A percentile compares a stretch with the other conserved stretches of the same genome.
phyloP scores from a whole-genome alignment of 2,888 invertebrate species.

The Tetramorium bicarinatum region DNA sequence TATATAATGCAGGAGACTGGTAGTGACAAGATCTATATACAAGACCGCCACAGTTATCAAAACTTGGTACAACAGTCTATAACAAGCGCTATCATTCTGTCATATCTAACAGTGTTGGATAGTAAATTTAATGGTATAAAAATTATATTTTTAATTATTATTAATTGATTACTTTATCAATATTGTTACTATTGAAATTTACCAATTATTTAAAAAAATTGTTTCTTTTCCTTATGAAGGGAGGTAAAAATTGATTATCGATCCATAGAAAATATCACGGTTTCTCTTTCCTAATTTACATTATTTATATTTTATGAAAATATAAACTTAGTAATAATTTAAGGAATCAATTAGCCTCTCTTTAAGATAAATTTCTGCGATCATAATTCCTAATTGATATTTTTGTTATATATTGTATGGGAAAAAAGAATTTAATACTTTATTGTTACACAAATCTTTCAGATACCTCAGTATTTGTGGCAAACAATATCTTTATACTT shows the following conservation, averaged over 20 bases:
- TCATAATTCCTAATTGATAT: background rate
- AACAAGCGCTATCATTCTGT: constrained; percentile 13
- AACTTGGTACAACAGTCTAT: background rate
- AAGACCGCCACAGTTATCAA: background rate
- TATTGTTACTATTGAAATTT: background rate
- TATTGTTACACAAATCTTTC: constrained; percentile 15
- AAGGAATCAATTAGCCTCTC: background rate
- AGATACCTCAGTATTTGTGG: background rate
- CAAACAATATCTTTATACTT: constrained; percentile 44
- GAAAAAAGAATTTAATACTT: background rate
- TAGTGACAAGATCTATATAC: background rate
- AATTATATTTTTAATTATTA: background rate
- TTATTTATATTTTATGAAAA: background rate
- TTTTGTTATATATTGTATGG: background rate
- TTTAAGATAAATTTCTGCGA: background rate
- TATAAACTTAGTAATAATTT: background rate
- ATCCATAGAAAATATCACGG: background rate
- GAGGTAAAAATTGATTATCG: background rate
- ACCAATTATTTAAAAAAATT: background rate
- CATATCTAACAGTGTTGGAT: background rate
- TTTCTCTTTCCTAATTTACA: background rate
- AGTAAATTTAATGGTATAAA: constrained; percentile 24
- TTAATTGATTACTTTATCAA: background rate
- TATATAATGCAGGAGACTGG: constrained; percentile 60
- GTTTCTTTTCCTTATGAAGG: background rate